A percentile compares a stretch with the other conserved stretches of the same genome.
These are phyloP conservation scores for Arvicanthis niloticus DNA, from an alignment of 2,113 vertebrate genomes.

Conservation along the genomic window DNA sequence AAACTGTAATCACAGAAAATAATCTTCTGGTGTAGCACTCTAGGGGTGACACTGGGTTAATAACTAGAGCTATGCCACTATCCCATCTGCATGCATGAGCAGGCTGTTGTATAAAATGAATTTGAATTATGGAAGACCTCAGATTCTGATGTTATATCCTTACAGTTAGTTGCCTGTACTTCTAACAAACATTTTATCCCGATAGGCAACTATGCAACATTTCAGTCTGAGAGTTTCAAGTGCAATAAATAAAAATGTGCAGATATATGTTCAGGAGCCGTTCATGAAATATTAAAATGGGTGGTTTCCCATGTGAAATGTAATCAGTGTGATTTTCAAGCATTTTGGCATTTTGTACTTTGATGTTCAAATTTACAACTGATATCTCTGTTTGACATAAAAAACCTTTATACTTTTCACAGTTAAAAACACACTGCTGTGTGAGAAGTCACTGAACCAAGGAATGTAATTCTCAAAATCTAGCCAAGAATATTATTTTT, in stretches of 20 bases:
- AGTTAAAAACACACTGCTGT: constrained; percentile 42
- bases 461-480: constrained; percentile 42
- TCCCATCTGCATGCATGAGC: constrained; percentile 36
- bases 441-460: constrained; percentile 49
- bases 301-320: constrained; percentile 47
- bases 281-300: constrained; percentile 36
- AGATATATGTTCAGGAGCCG: background rate
- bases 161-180: background rate
- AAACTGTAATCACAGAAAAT: constrained; percentile 70
- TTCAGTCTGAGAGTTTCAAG: constrained; percentile 21
- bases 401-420: constrained; percentile 9
- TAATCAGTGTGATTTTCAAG: constrained; percentile 65
- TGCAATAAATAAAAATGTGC: background rate
- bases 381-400: constrained; percentile 33
- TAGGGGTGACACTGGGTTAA: constrained; percentile 64
- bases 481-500: background rate
- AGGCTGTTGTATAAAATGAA: constrained; percentile 16
- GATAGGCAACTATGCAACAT: constrained; percentile 33
- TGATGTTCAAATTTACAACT: constrained; percentile 64
- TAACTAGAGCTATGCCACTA: constrained; percentile 10
- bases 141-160: background rate
- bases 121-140: constrained; percentile 12
- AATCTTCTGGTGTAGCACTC: background rate
- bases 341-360: constrained; percentile 64
- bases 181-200: background rate